Evolutionary conservation across 2,797 vertebrate species (phyloP).

Genomic region (Melanotaenia parkinsoni): DNA sequence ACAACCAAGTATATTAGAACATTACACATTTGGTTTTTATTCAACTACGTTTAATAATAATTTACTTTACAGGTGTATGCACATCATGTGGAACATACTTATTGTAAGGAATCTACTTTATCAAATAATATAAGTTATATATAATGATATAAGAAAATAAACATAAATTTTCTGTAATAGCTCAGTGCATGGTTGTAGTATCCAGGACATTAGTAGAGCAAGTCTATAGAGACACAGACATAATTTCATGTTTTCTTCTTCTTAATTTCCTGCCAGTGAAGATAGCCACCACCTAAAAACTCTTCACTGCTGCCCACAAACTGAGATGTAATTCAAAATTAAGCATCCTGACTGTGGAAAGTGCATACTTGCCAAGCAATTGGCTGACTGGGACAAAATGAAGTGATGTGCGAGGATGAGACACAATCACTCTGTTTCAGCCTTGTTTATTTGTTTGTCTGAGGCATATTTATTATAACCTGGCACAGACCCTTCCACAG

Average conservation of each 20-base stretch:
- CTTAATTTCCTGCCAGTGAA: neutral
- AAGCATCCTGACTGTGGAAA: slow-evolving; percentile 4
- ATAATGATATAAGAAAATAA: neutral
- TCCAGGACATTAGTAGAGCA: neutral
- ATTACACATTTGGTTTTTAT: neutral
- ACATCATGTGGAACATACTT: neutral
- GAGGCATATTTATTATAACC: slow-evolving; percentile 40
- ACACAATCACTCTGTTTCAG: slow-evolving; percentile 9
- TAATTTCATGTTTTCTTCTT: neutral
- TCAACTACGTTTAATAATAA: slow-evolving; percentile 1
- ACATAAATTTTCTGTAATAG: neutral
- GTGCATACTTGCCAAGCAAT: slow-evolving; percentile 10
- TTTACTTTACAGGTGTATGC: neutral
- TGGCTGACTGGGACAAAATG: slow-evolving; percentile 23
- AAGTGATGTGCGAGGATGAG: slow-evolving; percentile 20
- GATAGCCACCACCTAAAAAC: neutral
- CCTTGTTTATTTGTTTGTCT: slow-evolving; percentile 32
- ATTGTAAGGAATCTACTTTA: neutral
- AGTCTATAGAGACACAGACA: neutral
- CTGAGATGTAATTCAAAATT: slow-evolving; percentile 9
- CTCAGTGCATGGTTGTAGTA: neutral
- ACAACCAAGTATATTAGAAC: neutral
- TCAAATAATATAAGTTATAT: neutral
- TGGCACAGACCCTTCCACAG: slow-evolving; percentile 14
- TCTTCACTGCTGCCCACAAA: neutral